Evolutionary conservation across 2,888 invertebrate species (phyloP).

Genomic region (Lasioglossum malachurum): DNA sequence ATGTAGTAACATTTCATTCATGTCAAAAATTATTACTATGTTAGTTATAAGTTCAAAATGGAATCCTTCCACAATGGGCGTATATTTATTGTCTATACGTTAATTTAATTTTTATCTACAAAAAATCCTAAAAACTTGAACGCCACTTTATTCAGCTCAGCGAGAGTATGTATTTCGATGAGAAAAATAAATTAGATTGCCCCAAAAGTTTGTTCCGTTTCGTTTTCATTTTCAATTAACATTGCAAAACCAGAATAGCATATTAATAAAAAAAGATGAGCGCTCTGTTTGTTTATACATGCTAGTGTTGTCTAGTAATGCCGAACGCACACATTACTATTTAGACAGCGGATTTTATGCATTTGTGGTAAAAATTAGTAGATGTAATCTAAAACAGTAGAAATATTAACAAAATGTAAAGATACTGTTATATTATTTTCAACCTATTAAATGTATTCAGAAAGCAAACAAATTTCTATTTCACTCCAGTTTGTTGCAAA

Average conservation of each 20-base stretch:
- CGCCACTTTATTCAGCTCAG: constrained; percentile 17
- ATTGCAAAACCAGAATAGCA: background rate
- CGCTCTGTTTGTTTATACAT: too few relatives aligned
- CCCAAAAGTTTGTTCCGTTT: background rate
- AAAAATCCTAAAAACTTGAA: constrained; percentile 33
- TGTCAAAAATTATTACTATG: constrained; percentile 54
- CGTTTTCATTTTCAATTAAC: too few relatives aligned
- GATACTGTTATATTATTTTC: too few relatives aligned
- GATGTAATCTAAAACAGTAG: too few relatives aligned
- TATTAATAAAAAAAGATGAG: background rate
- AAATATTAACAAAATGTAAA: too few relatives aligned
- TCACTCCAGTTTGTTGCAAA: too few relatives aligned
- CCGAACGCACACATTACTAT: too few relatives aligned
- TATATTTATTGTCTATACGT: constrained; percentile 76
- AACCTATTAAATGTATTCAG: too few relatives aligned
- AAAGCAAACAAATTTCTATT: too few relatives aligned
- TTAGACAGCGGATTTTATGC: too few relatives aligned
- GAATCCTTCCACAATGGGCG: constrained; percentile 57
- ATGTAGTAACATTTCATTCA: constrained; percentile 51
- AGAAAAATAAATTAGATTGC: background rate
- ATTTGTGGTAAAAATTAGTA: too few relatives aligned
- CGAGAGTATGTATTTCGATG: background rate
- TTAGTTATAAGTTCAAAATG: constrained; percentile 45
- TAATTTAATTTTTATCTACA: constrained; percentile 42
- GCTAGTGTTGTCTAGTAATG: too few relatives aligned